Evolutionary conservation across 2,797 vertebrate species (phyloP).

Genomic region (Natrix natrix): DNA sequence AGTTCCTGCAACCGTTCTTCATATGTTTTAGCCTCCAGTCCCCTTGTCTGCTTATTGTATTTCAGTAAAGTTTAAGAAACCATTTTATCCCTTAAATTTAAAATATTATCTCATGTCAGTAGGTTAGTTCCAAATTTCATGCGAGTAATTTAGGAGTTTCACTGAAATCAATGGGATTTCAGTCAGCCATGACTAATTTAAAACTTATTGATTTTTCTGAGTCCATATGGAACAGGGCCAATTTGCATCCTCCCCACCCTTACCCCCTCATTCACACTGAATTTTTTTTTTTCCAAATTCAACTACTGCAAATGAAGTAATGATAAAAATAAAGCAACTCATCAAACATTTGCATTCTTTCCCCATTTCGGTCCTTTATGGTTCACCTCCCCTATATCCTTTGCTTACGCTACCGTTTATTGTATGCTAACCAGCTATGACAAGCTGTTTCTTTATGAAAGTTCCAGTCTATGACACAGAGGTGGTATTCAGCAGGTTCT

Average conservation of each 20-base stretch:
- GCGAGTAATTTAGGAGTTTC: not conserved
- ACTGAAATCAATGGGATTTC: not conserved
- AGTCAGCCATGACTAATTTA: not conserved
- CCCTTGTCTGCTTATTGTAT: not conserved
- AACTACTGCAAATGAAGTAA: not conserved
- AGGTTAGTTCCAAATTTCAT: not conserved
- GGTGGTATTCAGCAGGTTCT: too few species aligned
- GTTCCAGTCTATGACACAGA: not conserved
- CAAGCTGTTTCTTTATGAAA: not conserved
- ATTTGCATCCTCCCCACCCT: not conserved
- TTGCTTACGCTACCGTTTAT: too few species aligned
- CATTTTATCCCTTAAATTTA: not conserved
- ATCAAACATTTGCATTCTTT: not conserved
- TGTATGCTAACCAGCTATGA: not conserved
- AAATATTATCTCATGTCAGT: not conserved
- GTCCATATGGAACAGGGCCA: too few species aligned
- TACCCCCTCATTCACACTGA: not conserved
- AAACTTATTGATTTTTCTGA: not conserved
- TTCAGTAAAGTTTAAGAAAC: not conserved
- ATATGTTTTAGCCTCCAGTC: too few species aligned
- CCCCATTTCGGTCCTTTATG: not conserved
- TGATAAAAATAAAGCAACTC: not conserved
- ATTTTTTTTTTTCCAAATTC: not conserved
- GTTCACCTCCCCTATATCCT: too few species aligned
- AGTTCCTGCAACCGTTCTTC: too few species aligned